Evolutionary conservation across 2,797 vertebrate genomes (phyloP).

Genomic region (Momotus momota): DNA sequence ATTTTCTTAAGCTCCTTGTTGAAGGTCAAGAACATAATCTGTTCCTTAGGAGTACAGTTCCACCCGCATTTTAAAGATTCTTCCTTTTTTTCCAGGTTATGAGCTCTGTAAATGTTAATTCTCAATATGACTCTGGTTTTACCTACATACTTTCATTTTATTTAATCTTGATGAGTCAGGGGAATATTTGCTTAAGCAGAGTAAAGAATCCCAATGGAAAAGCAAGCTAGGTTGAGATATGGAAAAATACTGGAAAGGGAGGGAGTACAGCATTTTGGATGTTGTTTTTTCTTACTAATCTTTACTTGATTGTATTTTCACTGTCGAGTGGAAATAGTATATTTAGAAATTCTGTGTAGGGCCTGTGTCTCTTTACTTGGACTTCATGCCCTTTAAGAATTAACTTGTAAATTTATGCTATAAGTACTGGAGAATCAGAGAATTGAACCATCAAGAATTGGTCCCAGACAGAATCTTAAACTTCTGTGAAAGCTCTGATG

Average conservation of each 20-base stretch:
- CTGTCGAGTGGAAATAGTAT: not conserved
- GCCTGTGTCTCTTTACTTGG: not conserved
- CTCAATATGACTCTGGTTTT: conserved; percentile 31
- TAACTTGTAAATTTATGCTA: not conserved
- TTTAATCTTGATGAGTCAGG: conserved; percentile 35
- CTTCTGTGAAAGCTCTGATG: not conserved
- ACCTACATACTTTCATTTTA: conserved; percentile 35
- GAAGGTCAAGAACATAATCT: conserved; percentile 65
- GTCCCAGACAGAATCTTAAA: not conserved
- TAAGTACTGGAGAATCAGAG: not conserved
- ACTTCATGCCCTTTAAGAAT: not conserved
- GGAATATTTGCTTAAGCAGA: conserved; percentile 49
- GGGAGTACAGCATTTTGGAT: not conserved
- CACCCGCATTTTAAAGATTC: conserved; percentile 34
- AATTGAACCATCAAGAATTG: not conserved
- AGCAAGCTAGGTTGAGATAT: not conserved
- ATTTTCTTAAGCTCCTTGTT: conserved; percentile 26
- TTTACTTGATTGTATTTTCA: conserved; percentile 21
- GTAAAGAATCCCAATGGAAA: conserved; percentile 20
- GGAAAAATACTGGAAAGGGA: not conserved
- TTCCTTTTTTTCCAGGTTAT: conserved; percentile 25
- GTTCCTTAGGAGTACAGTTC: conserved; percentile 10
- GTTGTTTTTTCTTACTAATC: not conserved
- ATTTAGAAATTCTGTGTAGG: not conserved
- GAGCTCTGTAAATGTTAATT: conserved; percentile 71